These are phyloP conservation scores for Pontoporia blainvillei DNA, from an alignment of 2,113 vertebrate genomes.

Conservation along the genomic window DNA sequence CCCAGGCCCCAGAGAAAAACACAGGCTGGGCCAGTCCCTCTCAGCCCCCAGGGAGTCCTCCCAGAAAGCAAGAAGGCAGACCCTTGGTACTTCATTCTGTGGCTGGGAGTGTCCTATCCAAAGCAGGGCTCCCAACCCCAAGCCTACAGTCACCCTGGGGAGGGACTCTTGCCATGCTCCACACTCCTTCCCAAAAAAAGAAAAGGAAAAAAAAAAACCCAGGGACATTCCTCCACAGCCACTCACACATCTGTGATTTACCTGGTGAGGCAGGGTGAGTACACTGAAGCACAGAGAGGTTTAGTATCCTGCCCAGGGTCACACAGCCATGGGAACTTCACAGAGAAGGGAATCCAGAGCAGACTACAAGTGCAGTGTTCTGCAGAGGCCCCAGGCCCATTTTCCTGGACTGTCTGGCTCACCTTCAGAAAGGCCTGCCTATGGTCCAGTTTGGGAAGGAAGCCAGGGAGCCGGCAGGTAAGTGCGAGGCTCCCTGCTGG, in stretches of 20 bases:
- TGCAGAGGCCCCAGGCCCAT: not conserved
- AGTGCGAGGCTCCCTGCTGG: not conserved
- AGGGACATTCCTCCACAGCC: not conserved
- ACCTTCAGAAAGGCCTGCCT: not conserved
- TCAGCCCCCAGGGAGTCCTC: not conserved
- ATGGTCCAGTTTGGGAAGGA: not conserved
- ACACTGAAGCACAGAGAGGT: not conserved
- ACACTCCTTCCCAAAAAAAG: not conserved
- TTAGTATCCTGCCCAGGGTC: not conserved
- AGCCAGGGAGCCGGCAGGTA: not conserved
- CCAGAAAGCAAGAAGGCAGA: not conserved
- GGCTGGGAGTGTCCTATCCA: not conserved
- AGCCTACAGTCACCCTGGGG: too few species aligned
- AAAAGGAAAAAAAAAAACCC: too few species aligned
- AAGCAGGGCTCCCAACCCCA: not conserved
- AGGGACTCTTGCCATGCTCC: not conserved
- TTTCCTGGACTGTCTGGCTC: not conserved
- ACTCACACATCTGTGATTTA: not conserved
- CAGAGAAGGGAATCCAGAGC: not conserved
- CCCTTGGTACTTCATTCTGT: too few species aligned
- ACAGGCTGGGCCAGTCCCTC: not conserved
- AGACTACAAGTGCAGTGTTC: not conserved
- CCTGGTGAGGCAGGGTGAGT: not conserved
- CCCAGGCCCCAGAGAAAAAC: not conserved
- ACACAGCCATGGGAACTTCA: not conserved